Evolutionary conservation across 2,888 invertebrate genomes (phyloP).

Genomic region (Sphecodes monilicornis): DNA sequence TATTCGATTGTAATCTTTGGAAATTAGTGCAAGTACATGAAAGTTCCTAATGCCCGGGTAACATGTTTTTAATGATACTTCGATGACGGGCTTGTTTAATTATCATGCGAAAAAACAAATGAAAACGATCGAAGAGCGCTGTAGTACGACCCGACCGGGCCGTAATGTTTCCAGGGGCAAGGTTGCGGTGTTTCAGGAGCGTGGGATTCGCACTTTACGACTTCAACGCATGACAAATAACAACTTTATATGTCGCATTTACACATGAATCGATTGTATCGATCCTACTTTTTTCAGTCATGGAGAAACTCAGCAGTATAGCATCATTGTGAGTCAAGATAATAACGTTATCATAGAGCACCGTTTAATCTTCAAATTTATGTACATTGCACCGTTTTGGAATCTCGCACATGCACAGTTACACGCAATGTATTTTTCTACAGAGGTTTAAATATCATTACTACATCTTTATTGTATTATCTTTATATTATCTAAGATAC

Average conservation of each 20-base stretch:
- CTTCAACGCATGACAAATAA: neutral
- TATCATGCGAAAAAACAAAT: neutral
- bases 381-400: neutral
- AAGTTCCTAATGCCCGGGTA: conserved; percentile 63
- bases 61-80: conserved; percentile 15
- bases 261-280: neutral
- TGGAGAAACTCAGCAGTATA: conserved; percentile 75
- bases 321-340: conserved; percentile 77
- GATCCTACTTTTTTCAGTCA: conserved; percentile 65
- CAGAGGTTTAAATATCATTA: conserved; percentile 29
- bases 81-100: neutral
- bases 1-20: conserved; percentile 50
- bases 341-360: conserved; percentile 28
- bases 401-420: conserved; percentile 22
- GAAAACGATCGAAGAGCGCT: neutral
- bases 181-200: neutral
- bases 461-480: no score
- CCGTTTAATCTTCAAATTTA: conserved; percentile 11
- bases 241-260: no score
- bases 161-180: no score
- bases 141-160: neutral
- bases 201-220: neutral
- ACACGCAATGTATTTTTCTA: conserved; percentile 12
- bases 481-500: no score
- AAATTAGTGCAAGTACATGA: conserved; percentile 70